phyloP scores from a whole-genome alignment of 2,888 invertebrate genomes.

The Himalopsyche japonica region DNA sequence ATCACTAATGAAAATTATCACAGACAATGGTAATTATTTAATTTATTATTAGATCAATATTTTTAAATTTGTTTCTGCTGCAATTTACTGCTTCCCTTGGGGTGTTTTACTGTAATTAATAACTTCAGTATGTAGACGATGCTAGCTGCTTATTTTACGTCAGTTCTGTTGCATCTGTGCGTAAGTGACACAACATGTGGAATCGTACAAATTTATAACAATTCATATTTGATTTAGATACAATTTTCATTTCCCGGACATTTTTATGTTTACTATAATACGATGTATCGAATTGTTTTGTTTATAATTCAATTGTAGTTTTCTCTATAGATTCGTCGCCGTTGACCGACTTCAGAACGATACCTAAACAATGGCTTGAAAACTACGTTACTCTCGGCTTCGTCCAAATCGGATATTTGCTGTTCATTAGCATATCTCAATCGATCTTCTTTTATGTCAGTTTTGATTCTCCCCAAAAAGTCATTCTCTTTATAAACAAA shows the following conservation, averaged over 20 bases:
- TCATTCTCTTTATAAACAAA: background rate
- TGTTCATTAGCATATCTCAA: background rate
- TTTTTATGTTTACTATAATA: background rate
- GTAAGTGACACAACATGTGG: too few relatives aligned
- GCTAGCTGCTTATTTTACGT: too few relatives aligned
- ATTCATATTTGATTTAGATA: background rate
- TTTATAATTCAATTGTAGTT: background rate
- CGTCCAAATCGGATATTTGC: conserved; percentile 25
- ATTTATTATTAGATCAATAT: too few relatives aligned
- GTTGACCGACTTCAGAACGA: conserved; percentile 32
- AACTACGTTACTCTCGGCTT: conserved; percentile 35
- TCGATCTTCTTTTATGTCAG: background rate
- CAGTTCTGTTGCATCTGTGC: too few relatives aligned
- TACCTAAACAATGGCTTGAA: conserved; percentile 37
- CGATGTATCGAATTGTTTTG: background rate
- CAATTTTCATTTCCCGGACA: too few relatives aligned
- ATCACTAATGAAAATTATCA: too few relatives aligned
- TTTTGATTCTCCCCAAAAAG: background rate
- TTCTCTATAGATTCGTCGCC: conserved; percentile 16
- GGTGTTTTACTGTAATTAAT: too few relatives aligned
- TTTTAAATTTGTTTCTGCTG: too few relatives aligned
- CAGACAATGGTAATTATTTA: too few relatives aligned
- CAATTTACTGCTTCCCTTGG: too few relatives aligned
- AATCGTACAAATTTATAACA: too few relatives aligned
- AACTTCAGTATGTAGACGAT: too few relatives aligned